A percentile compares a stretch with the other conserved stretches of the same genome.
Evolutionary conservation across 2,797 vertebrate genomes (phyloP).

Genomic region (Hypotaenidia philippensis): DNA sequence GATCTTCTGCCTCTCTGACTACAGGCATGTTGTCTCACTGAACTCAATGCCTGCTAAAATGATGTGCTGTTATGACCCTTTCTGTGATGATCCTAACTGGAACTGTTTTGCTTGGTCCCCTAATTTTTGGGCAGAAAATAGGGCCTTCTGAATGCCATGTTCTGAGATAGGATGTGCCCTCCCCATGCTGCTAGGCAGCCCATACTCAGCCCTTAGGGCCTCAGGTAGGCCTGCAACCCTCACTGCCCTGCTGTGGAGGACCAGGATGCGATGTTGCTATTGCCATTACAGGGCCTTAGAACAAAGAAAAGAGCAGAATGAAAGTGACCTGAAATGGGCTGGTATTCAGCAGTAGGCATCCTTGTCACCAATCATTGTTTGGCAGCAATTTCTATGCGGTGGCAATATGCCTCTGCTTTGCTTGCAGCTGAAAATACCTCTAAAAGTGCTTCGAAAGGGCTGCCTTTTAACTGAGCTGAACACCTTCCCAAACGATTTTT

Average conservation of each 20-base stretch:
- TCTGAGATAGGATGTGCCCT: not conserved
- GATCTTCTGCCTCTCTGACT: not conserved
- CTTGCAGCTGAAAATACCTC: slow-evolving; percentile 58
- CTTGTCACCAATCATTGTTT: slow-evolving; percentile 14
- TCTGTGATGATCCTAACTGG: not conserved
- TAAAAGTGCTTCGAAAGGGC: slow-evolving; percentile 31
- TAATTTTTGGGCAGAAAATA: not conserved
- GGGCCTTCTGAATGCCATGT: not conserved
- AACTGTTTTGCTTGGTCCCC: not conserved
- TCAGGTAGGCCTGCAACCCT: not conserved
- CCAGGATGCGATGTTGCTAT: not conserved
- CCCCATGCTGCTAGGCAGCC: not conserved
- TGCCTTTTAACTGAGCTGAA: slow-evolving; percentile 59
- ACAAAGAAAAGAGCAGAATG: not conserved
- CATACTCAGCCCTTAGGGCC: fast-evolving
- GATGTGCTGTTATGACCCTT: fast-evolving
- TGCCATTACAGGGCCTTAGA: not conserved
- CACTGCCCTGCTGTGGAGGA: not conserved
- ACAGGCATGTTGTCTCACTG: fast-evolving
- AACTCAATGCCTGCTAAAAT: not conserved
- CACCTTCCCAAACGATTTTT: slow-evolving; percentile 23
- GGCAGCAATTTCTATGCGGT: slow-evolving; percentile 28
- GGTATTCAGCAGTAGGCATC: slow-evolving; percentile 24
- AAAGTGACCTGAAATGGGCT: slow-evolving; percentile 39
- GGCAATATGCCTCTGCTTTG: slow-evolving; percentile 45